Evolutionary conservation across 2,888 invertebrate species (phyloP).

Genomic region (Troilus luridus): DNA sequence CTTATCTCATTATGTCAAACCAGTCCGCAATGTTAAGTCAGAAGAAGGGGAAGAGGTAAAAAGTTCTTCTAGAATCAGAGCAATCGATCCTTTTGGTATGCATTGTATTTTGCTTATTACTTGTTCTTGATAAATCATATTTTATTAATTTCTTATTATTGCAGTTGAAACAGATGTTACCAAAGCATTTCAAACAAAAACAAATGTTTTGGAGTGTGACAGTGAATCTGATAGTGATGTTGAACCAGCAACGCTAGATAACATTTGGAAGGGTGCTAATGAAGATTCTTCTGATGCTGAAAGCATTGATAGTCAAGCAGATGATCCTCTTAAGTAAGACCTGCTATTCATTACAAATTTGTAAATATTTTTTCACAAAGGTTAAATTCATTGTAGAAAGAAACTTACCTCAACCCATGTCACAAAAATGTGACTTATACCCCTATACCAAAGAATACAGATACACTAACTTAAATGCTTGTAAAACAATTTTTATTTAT

Average conservation of each 20-base stretch:
- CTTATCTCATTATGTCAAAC: constrained; percentile 76
- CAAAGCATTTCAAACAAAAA: constrained; percentile 72
- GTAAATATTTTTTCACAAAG: too few species aligned
- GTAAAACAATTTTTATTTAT: too few species aligned
- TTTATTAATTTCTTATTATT: constrained; percentile 54
- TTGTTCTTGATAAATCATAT: constrained; percentile 55
- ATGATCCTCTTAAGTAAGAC: constrained; percentile 81
- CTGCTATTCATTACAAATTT: not conserved
- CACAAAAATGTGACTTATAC: too few species aligned
- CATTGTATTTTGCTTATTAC: constrained; percentile 59
- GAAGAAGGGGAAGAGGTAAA: constrained; percentile 71
- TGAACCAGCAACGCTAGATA: constrained; percentile 76
- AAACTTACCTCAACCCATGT: too few species aligned
- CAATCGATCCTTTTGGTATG: constrained; percentile 76
- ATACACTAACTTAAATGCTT: too few species aligned
- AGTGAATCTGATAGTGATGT: constrained; percentile 83
- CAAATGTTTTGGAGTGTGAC: constrained; percentile 78
- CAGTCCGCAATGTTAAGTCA: constrained; percentile 66
- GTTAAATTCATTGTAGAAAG: too few species aligned
- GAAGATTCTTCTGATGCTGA: constrained; percentile 83
- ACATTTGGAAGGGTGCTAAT: constrained; percentile 76
- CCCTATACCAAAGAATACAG: too few species aligned
- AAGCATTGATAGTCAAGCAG: constrained; percentile 82
- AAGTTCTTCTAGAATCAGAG: constrained; percentile 64
- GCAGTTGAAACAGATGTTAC: constrained; percentile 65